Base-by-base conservation (phyloP, 2,113 vertebrate species). In the Struthio camelus region DNA sequence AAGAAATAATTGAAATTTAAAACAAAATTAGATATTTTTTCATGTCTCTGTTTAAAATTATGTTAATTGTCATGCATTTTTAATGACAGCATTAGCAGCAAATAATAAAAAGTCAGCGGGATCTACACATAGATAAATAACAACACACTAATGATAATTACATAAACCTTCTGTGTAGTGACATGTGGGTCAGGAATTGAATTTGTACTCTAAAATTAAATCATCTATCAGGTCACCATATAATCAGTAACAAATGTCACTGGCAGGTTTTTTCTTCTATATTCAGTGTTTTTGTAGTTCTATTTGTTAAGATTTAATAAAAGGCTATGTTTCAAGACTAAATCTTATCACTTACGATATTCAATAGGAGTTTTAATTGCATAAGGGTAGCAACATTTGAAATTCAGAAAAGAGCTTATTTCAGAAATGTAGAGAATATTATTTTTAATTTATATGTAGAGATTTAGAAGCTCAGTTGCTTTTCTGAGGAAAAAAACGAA, bases 91-190 rank as follows among this genome's bases (percentile, higher is more conserved):
- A 93, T 97, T 89, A 95, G 25, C 89, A 87, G 87, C 64, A 3
- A 96, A 77, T 81, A 78, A 89, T 94, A 96, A 95, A 85, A 93
- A 93, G 72, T 92, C 93, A 94, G 86, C 48, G 75, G 62, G 85
- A 85, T 88, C 73, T 86, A 83, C 67, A 88, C 80, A 88, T 18
- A 16, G 80, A 85, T 85, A 93, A 94, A 96, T 80, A 95, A 87
- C 34, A 93, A 80, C 64, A 89, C 25, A 48, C n/a, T 96, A 87
- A 96, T 73, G 91, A 95, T 76, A 56, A 93, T 94, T 90, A 83
- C 87, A 95, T 85, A 94, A 95, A 94, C 93, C 95, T 94, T 95
- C 97, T 83, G 87, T 85, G 77, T 59, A 91, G 87, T 70, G 93
- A 89, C 96, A 93, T 75, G 81, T 30, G 71, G 94, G 91, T 95